phyloP scores from a whole-genome alignment of 2,113 vertebrate genomes.

The Proterorhinus semilunaris region DNA sequence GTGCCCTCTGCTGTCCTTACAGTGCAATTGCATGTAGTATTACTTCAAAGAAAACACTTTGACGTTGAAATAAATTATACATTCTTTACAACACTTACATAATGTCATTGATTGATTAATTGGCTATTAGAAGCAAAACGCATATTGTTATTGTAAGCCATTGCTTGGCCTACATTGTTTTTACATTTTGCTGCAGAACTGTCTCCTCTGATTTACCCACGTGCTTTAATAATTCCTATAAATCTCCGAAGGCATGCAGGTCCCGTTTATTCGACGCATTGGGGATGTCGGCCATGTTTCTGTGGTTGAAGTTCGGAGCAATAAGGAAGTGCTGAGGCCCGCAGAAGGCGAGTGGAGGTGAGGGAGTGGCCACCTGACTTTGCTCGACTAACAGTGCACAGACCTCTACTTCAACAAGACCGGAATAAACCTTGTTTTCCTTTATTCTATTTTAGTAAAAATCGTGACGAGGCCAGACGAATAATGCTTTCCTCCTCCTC shows the following conservation, averaged over 20 bases:
- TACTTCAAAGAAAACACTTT: background rate
- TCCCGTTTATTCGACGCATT: background rate
- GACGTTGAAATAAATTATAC: too few species aligned
- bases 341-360: conserved; percentile 35
- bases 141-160: too few species aligned
- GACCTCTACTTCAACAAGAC: conserved; percentile 5
- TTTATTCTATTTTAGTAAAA: conserved; percentile 5
- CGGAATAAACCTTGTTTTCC: conserved; percentile 25
- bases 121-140: too few species aligned
- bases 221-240: background rate
- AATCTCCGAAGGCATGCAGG: background rate
- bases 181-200: background rate
- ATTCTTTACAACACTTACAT: too few species aligned
- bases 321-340: conserved; percentile 72
- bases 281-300: conserved; percentile 5
- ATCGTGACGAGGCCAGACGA: conserved; percentile 37
- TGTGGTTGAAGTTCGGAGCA: background rate
- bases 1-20: conserved; percentile 26
- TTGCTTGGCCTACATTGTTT: too few species aligned
- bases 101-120: too few species aligned
- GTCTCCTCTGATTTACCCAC: background rate
- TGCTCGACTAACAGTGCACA: conserved; percentile 12
- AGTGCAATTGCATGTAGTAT: background rate
- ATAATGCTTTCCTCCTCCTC: background rate
- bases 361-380: conserved; percentile 66